Base-by-base conservation (phyloP, 2,888 invertebrate genomes). In the Arge pagana region DNA sequence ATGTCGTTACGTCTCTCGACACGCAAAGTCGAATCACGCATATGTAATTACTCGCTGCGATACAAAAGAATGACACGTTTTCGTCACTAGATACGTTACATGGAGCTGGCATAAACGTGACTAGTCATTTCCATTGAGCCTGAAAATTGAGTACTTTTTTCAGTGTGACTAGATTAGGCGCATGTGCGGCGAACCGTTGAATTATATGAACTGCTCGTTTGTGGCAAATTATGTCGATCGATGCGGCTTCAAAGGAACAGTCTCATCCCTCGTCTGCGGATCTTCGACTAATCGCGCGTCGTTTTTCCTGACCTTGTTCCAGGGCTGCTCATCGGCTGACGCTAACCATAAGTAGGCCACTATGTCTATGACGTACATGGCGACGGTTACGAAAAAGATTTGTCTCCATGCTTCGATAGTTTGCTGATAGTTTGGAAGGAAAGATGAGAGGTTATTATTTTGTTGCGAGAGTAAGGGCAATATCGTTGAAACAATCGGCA, bases 381-480 rank as follows among this genome's bases (percentile, higher is more conserved):
- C 83, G 40, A 89, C 84, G 0, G 90, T 89, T 1, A 86, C 84
- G 72, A 84, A 87, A 77, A 92, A 92, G 65, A 91, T 84, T 11
- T 86, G 78, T 43, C 87, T 83, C 92, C 92, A 92, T 1, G 88
- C 85, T 11, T 79, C 79, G 61, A 89, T 86, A 2, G 85, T 86
- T 83, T 86, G 84, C 90, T 90, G 74, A 8, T 80, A 79, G 67
- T 36, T n/a, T 26, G 11, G 4, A 33, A 36, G 36, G 24, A 23
- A 1, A 28, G 18, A 19, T 42, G 21, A 15, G 18, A 21, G 15
- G 10, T 43, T 45, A n/a, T 24, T 7, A 23, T 10, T 8, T 24
- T 13, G 13, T 10, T 23, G 19, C 10, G 10, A 7, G 11, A 35
- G 7, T 13, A 10, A 35, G 8, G 11, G 11, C 10, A 35, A 13